Evolutionary conservation across 2,888 invertebrate species (phyloP).

Genomic region (Campaea margaritaria): DNA sequence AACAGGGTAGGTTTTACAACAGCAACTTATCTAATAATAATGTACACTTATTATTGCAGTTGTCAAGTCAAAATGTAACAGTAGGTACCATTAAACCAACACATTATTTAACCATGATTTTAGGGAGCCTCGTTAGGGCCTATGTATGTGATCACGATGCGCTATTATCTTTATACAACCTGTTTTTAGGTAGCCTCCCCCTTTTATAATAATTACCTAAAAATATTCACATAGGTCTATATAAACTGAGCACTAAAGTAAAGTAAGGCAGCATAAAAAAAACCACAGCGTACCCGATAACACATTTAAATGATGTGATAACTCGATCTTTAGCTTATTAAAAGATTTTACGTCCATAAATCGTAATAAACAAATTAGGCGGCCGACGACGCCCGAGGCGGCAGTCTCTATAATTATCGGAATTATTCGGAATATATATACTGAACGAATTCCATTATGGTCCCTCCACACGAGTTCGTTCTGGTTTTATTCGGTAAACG

Average conservation of each 20-base stretch:
- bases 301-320: constrained; percentile 58
- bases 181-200: too few species aligned
- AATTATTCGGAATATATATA: constrained; percentile 51
- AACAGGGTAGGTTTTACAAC: too few species aligned
- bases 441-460: constrained; percentile 67
- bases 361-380: constrained; percentile 65
- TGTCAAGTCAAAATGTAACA: too few species aligned
- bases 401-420: constrained; percentile 59
- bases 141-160: too few species aligned
- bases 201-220: too few species aligned
- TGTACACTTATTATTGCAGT: too few species aligned
- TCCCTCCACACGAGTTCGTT: constrained; percentile 44
- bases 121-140: too few species aligned
- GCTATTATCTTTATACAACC: too few species aligned
- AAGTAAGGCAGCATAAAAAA: constrained; percentile 11
- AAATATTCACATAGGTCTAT: too few species aligned
- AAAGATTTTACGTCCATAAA: constrained; percentile 60
- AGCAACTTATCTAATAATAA: too few species aligned
- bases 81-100: too few species aligned
- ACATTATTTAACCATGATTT: too few species aligned
- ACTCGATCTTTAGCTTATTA: constrained; percentile 55
- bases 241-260: neutral
- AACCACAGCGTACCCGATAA: constrained; percentile 28
- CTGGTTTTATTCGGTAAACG: neutral
- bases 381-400: constrained; percentile 44